Conservation (phyloP, 2,797 vertebrate species). For the Rhynchotus rufescens region DNA sequence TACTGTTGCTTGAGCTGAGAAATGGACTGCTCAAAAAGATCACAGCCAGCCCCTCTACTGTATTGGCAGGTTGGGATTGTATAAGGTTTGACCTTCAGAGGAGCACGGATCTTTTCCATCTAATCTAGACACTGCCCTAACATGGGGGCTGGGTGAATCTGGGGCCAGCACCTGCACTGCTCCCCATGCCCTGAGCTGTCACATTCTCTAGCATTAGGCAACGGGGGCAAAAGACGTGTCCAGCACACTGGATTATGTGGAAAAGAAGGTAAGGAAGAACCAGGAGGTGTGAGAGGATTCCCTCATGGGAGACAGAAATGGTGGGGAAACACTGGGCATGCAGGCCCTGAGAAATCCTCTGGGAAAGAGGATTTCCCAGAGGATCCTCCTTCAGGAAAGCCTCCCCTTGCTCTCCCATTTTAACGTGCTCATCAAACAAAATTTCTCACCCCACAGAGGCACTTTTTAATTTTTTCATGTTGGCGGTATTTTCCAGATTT, state of each 20-base stretch:
- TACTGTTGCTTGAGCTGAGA: background rate
- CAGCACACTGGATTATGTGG: rapidly evolving
- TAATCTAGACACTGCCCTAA: background rate
- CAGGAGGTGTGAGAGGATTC: background rate
- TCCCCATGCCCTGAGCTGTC: background rate
- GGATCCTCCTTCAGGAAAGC: too few species aligned
- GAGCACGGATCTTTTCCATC: background rate
- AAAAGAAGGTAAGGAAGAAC: background rate
- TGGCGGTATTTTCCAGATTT: conserved; percentile 4
- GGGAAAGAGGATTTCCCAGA: too few species aligned
- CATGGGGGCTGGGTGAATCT: background rate
- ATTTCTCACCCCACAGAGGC: background rate
- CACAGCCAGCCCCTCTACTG: background rate
- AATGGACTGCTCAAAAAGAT: background rate
- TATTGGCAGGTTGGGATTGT: background rate
- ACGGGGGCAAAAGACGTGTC: background rate
- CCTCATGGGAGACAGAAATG: background rate
- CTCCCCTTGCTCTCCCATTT: background rate
- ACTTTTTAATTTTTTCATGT: background rate
- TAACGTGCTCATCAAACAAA: background rate
- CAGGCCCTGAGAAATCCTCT: background rate
- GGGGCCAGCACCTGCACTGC: background rate
- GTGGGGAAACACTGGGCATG: background rate
- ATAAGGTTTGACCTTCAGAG: background rate
- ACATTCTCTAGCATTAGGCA: background rate